Evolutionary conservation across 1,140 invertebrate species (phyloP).

Genomic region (Adelges cooleyi): DNA sequence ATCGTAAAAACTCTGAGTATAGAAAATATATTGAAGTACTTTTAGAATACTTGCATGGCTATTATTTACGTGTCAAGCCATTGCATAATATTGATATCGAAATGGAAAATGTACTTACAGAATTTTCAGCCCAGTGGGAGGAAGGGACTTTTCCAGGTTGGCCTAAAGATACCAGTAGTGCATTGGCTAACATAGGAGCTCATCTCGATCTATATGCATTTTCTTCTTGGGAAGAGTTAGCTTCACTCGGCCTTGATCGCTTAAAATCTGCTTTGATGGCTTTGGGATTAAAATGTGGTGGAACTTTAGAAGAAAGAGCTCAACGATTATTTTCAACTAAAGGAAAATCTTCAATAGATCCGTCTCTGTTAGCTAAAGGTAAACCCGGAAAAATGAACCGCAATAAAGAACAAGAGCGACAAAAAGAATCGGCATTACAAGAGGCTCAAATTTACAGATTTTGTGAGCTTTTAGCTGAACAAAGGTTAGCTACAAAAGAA

Average conservation of each 20-base stretch:
- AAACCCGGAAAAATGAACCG: constrained; percentile 56
- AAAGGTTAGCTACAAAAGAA: constrained; percentile 84
- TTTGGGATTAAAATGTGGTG: constrained; percentile 95
- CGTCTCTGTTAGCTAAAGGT: constrained; percentile 78
- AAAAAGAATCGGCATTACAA: constrained; percentile 68
- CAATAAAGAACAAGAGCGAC: constrained; percentile 55
- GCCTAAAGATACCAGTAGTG: constrained; percentile 92
- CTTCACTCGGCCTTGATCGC: constrained; percentile 89
- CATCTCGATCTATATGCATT: constrained; percentile 95
- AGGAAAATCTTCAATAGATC: constrained; percentile 82
- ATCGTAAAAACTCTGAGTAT: constrained; percentile 88
- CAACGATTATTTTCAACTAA: constrained; percentile 91
- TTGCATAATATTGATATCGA: constrained; percentile 72
- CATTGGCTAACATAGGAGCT: constrained; percentile 81
- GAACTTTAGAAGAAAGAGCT: constrained; percentile 92
- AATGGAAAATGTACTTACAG: constrained; percentile 61
- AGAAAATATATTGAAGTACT: constrained; percentile 73
- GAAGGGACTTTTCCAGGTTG: constrained; percentile 84
- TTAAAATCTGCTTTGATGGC: constrained; percentile 96
- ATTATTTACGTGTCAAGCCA: constrained; percentile 79
- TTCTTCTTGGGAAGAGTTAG: constrained; percentile 93
- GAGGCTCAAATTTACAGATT: constrained; percentile 80
- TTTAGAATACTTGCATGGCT: constrained; percentile 79
- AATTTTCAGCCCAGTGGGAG: constrained; percentile 83
- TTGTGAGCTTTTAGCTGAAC: constrained; percentile 61